A percentile compares a stretch with the other conserved stretches of the same genome.
These are phyloP conservation scores for Rotaria sp. DNA, from an alignment of 2,888 invertebrate genomes.

Conservation along the genomic window DNA sequence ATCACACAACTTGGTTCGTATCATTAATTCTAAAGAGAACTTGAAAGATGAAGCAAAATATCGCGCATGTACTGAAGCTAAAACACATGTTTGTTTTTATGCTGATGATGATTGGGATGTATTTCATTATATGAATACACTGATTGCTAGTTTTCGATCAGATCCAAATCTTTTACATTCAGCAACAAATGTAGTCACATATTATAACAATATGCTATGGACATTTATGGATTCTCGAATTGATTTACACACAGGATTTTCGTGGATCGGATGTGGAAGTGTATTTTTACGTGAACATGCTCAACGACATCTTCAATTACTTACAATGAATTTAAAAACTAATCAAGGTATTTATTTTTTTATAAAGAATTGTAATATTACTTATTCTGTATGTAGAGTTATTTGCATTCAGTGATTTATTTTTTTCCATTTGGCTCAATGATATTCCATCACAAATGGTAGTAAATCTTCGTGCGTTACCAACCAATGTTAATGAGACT, in stretches of 20 bases:
- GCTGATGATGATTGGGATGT: not conserved
- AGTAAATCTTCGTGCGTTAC: not conserved
- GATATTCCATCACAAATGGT: not conserved
- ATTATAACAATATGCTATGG: not conserved
- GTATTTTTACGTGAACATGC: not conserved
- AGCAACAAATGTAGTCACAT: not conserved
- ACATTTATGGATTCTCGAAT: not conserved
- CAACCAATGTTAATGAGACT: not conserved
- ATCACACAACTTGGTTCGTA: not conserved
- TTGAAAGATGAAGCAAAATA: not conserved
- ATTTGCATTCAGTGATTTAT: not conserved
- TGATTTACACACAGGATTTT: not conserved
- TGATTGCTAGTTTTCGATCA: not conserved
- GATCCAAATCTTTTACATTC: slow-evolving; percentile 13
- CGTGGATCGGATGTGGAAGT: not conserved
- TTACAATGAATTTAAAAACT: not conserved
- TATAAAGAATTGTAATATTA: not conserved
- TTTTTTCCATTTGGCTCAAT: not conserved
- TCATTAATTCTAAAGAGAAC: not conserved
- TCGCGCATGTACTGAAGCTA: not conserved
- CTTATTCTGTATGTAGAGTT: not conserved
- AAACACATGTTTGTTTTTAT: not conserved
- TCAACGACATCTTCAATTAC: not conserved
- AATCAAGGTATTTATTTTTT: not conserved
- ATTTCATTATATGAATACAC: not conserved